A percentile compares a stretch with the other conserved stretches of the same genome.
phyloP scores from a whole-genome alignment of 2,888 invertebrate species.

The Aporophyla lueneburgensis region DNA sequence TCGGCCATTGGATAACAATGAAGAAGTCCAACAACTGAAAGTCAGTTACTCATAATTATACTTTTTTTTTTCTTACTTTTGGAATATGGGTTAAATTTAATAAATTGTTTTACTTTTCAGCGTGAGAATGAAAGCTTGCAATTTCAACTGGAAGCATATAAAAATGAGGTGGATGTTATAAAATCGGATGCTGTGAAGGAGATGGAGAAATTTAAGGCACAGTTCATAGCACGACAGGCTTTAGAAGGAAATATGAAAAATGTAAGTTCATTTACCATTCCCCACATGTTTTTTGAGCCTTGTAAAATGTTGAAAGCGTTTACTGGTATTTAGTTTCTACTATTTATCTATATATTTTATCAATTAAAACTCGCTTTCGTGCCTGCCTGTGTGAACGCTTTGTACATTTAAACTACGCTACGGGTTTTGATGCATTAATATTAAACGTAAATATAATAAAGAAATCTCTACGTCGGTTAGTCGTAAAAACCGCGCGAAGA shows the following conservation, averaged over 20 bases:
- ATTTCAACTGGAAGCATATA: constrained; percentile 98
- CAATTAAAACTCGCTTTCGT: background rate
- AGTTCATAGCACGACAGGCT: constrained; percentile 92
- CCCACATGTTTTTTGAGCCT: background rate
- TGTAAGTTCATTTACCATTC: constrained; percentile 67
- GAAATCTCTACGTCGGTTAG: background rate
- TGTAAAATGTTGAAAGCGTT: background rate
- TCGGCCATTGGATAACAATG: constrained; percentile 70
- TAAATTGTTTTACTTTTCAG: constrained; percentile 76
- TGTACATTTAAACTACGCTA: background rate
- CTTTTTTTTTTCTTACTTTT: background rate
- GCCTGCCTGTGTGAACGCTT: too few relatives aligned
- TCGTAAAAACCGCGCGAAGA: background rate
- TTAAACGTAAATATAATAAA: background rate
- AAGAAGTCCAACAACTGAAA: constrained; percentile 81
- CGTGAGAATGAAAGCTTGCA: constrained; percentile 97
- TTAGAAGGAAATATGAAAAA: constrained; percentile 84
- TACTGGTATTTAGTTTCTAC: background rate
- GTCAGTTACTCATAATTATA: constrained; percentile 68
- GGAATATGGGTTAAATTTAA: background rate
- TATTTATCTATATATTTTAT: background rate
- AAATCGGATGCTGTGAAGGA: constrained; percentile 95
- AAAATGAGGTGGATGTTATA: constrained; percentile 97
- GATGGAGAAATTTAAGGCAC: constrained; percentile 95
- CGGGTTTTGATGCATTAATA: background rate